Percentiles rank a stretch among this genome's conserved stretches.
Evolutionary conservation across 2,797 vertebrate species (phyloP).

Genomic region (Pseudomugil gertrudae): DNA sequence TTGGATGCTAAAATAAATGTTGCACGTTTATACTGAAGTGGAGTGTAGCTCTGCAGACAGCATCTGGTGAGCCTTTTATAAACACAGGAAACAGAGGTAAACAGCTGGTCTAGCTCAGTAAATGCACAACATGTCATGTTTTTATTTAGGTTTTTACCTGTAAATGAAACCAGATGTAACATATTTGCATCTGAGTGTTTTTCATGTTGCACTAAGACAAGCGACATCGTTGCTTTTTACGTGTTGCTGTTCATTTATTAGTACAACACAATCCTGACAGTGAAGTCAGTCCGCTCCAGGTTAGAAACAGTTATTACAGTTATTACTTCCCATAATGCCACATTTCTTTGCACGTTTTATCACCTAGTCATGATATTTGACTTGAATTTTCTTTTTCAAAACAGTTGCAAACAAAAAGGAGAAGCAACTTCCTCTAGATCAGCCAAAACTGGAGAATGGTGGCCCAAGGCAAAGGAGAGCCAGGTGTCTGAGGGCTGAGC

Average conservation of each 20-base stretch:
- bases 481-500: conserved; percentile 65
- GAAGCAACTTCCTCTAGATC: conserved; percentile 50
- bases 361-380: conserved; percentile 52
- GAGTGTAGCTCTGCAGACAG: not conserved
- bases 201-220: not conserved
- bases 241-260: not conserved
- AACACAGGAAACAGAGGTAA: conserved; percentile 13
- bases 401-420: conserved; percentile 29
- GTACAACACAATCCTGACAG: not conserved
- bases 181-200: not conserved
- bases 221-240: too few species aligned
- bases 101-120: conserved; percentile 1
- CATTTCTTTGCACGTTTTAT: too few species aligned
- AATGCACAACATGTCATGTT: not conserved
- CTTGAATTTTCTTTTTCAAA: conserved; percentile 62
- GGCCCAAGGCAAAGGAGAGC: conserved; percentile 54
- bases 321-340: conserved; percentile 2
- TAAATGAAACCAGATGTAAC: not conserved
- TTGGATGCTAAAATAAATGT: not conserved
- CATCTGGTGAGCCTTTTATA: conserved; percentile 5
- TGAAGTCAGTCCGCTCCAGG: not conserved
- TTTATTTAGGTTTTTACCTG: not conserved
- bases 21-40: not conserved
- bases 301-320: not conserved
- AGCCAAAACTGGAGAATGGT: conserved; percentile 37